These are phyloP conservation scores for Ichneumon xanthorius DNA, from an alignment of 2,888 invertebrate genomes.

Conservation along the genomic window DNA sequence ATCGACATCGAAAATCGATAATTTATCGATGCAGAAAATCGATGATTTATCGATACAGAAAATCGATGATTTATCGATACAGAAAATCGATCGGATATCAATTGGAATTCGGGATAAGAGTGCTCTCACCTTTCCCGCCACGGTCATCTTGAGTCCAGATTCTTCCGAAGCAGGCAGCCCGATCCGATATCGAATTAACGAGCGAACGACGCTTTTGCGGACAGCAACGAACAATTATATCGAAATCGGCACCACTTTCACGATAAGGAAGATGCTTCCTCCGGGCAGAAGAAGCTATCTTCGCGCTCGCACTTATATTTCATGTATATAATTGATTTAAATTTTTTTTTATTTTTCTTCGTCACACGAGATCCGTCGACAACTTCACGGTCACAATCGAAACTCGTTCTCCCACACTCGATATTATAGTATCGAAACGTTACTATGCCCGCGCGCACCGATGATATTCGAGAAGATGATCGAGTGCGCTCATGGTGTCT, in stretches of 20 bases:
- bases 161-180: constrained; percentile 64
- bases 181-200: constrained; percentile 22
- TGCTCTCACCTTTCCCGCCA: constrained; percentile 80
- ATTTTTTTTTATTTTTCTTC: background rate
- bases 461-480: no score
- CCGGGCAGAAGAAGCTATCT: constrained; percentile 36
- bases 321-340: constrained; percentile 8
- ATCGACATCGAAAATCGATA: no score
- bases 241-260: constrained; percentile 61
- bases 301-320: constrained; percentile 19
- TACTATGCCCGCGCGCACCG: constrained; percentile 5
- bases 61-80: constrained; percentile 27
- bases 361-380: constrained; percentile 55
- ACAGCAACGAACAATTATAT: constrained; percentile 29
- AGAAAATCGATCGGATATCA: no score
- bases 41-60: background rate
- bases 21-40: no score
- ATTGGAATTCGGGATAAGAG: constrained; percentile 36
- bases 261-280: constrained; percentile 44
- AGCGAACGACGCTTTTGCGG: background rate
- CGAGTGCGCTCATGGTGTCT: background rate
- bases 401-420: constrained; percentile 65
- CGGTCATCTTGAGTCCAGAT: constrained; percentile 77
- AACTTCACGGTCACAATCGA: constrained; percentile 65
- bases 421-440: constrained; percentile 22